These are phyloP conservation scores for Megalops atlanticus DNA, from an alignment of 2,113 vertebrate genomes.

Conservation along the genomic window DNA sequence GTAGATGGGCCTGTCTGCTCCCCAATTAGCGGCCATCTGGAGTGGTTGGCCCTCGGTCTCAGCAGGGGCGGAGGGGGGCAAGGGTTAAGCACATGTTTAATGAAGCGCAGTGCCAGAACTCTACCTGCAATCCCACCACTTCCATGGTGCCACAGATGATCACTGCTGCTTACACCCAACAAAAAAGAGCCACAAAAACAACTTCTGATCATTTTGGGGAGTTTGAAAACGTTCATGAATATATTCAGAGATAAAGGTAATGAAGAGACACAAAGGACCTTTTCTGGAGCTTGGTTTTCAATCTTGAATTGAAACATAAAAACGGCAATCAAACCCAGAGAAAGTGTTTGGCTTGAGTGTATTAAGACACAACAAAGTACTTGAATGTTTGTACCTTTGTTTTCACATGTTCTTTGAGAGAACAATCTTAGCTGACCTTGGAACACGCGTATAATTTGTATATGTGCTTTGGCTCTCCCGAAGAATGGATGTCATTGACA, in stretches of 20 bases:
- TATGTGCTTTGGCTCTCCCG: neutral
- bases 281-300: too few species aligned
- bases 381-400: neutral
- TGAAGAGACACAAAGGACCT: too few species aligned
- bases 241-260: neutral
- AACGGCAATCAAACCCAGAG: too few species aligned
- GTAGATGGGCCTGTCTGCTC: constrained; percentile 29
- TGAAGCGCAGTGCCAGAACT: constrained; percentile 39
- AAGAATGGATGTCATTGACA: neutral
- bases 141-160: constrained; percentile 7
- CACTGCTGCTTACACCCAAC: neutral
- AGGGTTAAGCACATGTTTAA: constrained; percentile 64
- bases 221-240: constrained; percentile 4
- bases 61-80: constrained; percentile 36
- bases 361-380: too few species aligned
- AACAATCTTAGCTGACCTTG: neutral
- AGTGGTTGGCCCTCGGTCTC: constrained; percentile 54
- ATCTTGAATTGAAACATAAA: too few species aligned
- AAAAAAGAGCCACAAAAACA: constrained; percentile 1
- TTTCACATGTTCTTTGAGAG: neutral
- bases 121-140: constrained; percentile 1
- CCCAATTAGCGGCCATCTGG: constrained; percentile 59
- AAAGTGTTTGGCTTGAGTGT: too few species aligned
- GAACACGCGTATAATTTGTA: too few species aligned
- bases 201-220: constrained; percentile 1